phyloP scores from a whole-genome alignment of 2,113 vertebrate genomes.

The Eidolon helvum region DNA sequence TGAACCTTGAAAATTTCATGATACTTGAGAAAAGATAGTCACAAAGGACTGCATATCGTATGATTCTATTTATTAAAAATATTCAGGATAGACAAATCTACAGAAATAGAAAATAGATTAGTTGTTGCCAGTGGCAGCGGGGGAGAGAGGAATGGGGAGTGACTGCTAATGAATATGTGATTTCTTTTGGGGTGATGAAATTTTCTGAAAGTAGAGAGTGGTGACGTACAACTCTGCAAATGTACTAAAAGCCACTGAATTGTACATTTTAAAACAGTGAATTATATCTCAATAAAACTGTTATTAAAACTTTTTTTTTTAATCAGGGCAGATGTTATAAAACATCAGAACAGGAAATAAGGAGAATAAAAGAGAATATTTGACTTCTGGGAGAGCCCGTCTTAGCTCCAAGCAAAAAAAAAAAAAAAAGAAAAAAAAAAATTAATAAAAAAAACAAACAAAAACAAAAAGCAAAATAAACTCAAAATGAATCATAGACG shows the following conservation, averaged over 20 bases:
- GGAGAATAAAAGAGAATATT: neutral
- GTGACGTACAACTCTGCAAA: neutral
- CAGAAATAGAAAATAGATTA: conserved; percentile 32
- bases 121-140: neutral
- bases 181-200: neutral
- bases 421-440: too few relatives aligned
- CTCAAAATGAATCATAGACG: too few relatives aligned
- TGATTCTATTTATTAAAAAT: neutral
- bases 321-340: neutral
- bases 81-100: neutral
- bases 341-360: conserved; percentile 7
- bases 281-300: neutral
- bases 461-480: too few relatives aligned
- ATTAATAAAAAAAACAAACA: too few relatives aligned
- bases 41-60: neutral
- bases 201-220: conserved; percentile 5
- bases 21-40: neutral
- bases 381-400: neutral
- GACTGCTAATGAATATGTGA: neutral
- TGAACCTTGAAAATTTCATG: neutral
- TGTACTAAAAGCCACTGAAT: neutral
- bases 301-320: neutral
- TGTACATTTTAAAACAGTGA: neutral
- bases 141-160: neutral
- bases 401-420: neutral